Conservation (phyloP, 1,140 invertebrate species). For the Drosophila kepulauana region DNA sequence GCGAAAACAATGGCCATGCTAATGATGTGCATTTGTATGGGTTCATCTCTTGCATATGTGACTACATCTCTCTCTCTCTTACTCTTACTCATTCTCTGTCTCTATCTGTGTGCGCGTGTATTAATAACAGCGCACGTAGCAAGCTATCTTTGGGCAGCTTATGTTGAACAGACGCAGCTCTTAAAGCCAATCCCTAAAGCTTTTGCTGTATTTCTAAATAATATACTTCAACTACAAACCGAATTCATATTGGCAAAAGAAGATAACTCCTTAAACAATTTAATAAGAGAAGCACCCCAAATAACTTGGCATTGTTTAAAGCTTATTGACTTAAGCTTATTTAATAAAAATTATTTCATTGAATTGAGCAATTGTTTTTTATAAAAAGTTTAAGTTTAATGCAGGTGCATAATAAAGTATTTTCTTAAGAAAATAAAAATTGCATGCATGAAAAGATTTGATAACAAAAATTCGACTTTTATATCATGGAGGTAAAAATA, state of each 20-base stretch:
- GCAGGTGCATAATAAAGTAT: too few species aligned
- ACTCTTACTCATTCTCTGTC: constrained; percentile 11
- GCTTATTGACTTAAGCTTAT: too few species aligned
- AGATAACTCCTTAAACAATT: not conserved
- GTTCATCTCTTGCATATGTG: constrained; percentile 31
- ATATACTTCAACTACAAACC: not conserved
- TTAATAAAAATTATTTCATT: too few species aligned
- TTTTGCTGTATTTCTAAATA: not conserved
- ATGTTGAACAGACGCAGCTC: constrained; percentile 4
- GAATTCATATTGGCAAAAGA: not conserved
- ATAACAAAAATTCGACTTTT: too few species aligned
- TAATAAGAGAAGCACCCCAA: not conserved
- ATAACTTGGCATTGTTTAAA: too few species aligned
- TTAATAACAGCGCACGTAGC: constrained; percentile 62
- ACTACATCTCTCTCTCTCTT: constrained; percentile 14
- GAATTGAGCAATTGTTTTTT: too few species aligned
- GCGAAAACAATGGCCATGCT: constrained; percentile 77
- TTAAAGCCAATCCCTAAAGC: constrained; percentile 26
- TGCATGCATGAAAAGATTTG: too few species aligned
- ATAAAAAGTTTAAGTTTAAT: too few species aligned
- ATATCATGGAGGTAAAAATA: too few species aligned
- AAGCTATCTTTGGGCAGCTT: constrained; percentile 19
- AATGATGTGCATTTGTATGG: constrained; percentile 76
- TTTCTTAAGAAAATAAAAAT: too few species aligned
- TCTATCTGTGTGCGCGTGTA: constrained; percentile 6